Evolutionary conservation across 2,888 invertebrate genomes (phyloP), one percentile per base, ranked within the genome.

Genomic region (Ophioninae sp.): DNA sequence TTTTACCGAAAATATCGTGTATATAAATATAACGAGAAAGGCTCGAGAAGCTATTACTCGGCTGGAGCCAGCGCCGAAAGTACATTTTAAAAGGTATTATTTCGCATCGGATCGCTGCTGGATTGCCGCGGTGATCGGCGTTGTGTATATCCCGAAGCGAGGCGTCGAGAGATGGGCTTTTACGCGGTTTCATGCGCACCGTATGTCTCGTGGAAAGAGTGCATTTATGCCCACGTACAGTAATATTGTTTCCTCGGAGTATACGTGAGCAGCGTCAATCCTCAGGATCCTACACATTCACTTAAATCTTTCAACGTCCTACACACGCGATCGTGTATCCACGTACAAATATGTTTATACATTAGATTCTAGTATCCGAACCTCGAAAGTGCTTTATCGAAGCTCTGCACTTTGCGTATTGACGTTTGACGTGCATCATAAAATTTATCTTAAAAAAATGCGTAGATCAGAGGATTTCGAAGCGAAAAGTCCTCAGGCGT

Each of bases 11-110:
- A 83, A 80, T 73, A 79, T 79, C 59, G 65, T 44, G 75, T 59
- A 57, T 69, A 68, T 68, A 80, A 73, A 80, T 83, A 69, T 23
- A 41, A 59, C 65, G 70, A 72, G 50, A 67, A 79, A 76, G 79
- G 72, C 21, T 59, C 50, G 62, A 17, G 73, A 65, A 65, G 79
- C 68, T 68, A 74, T 65, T 78, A 73, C 62, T 65, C 21, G 61
- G 76, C 13, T 57, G 44, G n/a, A 37, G 44, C n/a, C 37, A 67
- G 57, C 50, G 56, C 59, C 69, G 80, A 83, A 83, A 83, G 80
- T 80, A 83, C 77, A 59, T 80, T 80, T 83, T 77, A 77, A 83
- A 80, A 80, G 80, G 73, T 80, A 77, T 83, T 83, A 83, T 83
- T 80, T 72, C 68, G 83, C 72, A 20, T 67, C 72, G 72, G 37